Conservation (phyloP, 2,888 invertebrate species). For the Heliconius sara region DNA sequence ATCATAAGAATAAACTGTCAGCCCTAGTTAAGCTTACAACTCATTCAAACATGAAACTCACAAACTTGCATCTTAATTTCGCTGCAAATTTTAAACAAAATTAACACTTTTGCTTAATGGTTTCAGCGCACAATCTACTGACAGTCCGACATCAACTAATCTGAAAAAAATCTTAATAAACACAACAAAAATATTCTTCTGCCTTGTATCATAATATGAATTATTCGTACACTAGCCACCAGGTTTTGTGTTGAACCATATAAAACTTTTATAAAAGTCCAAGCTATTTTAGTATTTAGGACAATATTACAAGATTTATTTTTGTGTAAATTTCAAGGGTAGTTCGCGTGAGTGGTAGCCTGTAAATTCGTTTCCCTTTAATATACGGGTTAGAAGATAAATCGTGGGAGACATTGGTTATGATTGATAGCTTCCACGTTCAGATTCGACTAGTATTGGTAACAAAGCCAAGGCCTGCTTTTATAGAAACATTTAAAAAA, state of each 20-base stretch:
- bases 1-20: slow-evolving; percentile 39
- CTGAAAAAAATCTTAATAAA: slow-evolving; percentile 48
- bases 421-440: slow-evolving; percentile 73
- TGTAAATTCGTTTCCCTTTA: slow-evolving; percentile 64
- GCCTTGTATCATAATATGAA: slow-evolving; percentile 49
- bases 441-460: slow-evolving; percentile 58
- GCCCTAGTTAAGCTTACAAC: slow-evolving; percentile 41
- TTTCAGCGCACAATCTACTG: slow-evolving; percentile 39
- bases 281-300: slow-evolving; percentile 40
- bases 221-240: slow-evolving; percentile 47
- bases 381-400: slow-evolving; percentile 75
- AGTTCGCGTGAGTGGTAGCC: slow-evolving; percentile 37
- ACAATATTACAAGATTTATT: slow-evolving; percentile 32
- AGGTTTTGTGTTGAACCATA: slow-evolving; percentile 43
- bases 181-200: slow-evolving; percentile 48
- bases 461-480: slow-evolving; percentile 31
- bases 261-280: slow-evolving; percentile 35
- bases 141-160: slow-evolving; percentile 47
- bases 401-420: slow-evolving; percentile 74
- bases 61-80: slow-evolving; percentile 39
- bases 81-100: slow-evolving; percentile 32
- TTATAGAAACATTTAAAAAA: slow-evolving; percentile 26
- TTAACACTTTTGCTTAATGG: slow-evolving; percentile 37
- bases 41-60: slow-evolving; percentile 40
- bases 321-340: slow-evolving; percentile 30